A percentile compares a stretch with the other conserved stretches of the same genome.
Evolutionary conservation across 2,888 invertebrate genomes (phyloP).

Genomic region (Oligia strigilis): DNA sequence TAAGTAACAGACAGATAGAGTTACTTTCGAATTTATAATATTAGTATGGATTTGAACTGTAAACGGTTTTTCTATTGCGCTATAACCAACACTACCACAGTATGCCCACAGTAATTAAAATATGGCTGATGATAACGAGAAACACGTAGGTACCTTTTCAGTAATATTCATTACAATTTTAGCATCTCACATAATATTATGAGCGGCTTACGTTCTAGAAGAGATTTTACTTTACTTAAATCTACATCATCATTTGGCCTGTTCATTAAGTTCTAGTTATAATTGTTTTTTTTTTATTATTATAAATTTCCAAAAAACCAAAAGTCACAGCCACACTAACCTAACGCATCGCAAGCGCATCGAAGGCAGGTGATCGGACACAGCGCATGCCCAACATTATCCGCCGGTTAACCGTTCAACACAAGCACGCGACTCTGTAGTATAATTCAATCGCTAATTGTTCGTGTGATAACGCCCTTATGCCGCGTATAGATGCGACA

Average conservation of each 20-base stretch:
- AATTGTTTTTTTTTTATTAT: not conserved
- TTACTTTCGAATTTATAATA: too few relatives aligned
- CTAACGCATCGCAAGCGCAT: slow-evolving; percentile 36
- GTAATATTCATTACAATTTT: not conserved
- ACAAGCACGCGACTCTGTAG: slow-evolving; percentile 74
- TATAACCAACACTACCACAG: too few relatives aligned
- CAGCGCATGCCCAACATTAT: slow-evolving; percentile 65
- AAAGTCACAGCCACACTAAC: slow-evolving; percentile 33
- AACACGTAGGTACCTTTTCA: too few relatives aligned
- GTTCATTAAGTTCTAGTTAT: not conserved
- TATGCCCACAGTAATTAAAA: too few relatives aligned
- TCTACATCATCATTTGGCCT: not conserved
- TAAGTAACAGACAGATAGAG: too few relatives aligned
- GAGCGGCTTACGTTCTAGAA: not conserved
- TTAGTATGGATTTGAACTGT: too few relatives aligned
- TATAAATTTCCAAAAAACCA: not conserved
- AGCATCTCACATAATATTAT: not conserved
- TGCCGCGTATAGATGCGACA: slow-evolving; percentile 53
- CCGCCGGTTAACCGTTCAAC: slow-evolving; percentile 65
- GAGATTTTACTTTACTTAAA: not conserved
- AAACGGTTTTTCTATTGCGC: too few relatives aligned
- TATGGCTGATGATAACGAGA: too few relatives aligned
- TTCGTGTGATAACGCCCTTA: slow-evolving; percentile 49
- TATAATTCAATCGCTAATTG: slow-evolving; percentile 78
- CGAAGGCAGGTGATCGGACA: slow-evolving; percentile 69